These are phyloP conservation scores for Sialia sialis DNA, from an alignment of 2,113 vertebrate genomes.

Conservation along the genomic window DNA sequence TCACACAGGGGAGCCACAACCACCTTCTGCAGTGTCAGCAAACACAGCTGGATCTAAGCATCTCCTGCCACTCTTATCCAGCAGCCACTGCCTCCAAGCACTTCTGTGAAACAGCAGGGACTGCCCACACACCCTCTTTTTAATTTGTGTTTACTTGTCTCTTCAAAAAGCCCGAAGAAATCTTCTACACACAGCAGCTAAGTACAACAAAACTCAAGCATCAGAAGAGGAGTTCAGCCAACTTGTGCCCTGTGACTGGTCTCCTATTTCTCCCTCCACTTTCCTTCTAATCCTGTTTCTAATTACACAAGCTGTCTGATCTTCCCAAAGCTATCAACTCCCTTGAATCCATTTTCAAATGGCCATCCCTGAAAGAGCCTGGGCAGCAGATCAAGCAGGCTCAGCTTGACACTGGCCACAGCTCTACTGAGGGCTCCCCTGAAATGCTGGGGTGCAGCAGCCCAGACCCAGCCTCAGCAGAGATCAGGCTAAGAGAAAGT, in stretches of 20 bases:
- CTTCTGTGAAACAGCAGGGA: background rate
- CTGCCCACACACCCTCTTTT: background rate
- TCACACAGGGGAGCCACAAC: constrained; percentile 5
- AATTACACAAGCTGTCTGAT: constrained; percentile 56
- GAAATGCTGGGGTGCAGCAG: constrained; percentile 47
- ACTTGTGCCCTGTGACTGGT: constrained; percentile 43
- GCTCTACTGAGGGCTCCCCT: constrained; percentile 24
- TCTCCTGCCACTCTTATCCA: constrained; percentile 1
- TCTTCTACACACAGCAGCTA: background rate
- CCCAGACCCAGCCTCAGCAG: background rate
- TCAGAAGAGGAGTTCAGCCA: constrained; percentile 46
- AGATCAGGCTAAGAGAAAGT: constrained; percentile 43
- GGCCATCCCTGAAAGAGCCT: constrained; percentile 48
- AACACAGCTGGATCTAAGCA: constrained; percentile 34
- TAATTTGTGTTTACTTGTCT: constrained; percentile 14
- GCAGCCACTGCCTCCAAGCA: constrained; percentile 12
- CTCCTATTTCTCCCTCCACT: constrained; percentile 49
- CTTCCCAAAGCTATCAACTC: constrained; percentile 66
- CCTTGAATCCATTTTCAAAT: constrained; percentile 67
- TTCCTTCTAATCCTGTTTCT: constrained; percentile 72
- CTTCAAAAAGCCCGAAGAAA: constrained; percentile 18
- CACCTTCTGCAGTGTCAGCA: constrained; percentile 29
- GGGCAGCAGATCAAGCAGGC: constrained; percentile 57
- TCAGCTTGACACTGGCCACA: background rate
- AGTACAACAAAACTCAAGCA: constrained; percentile 48